Evolutionary conservation across 2,888 invertebrate genomes (phyloP).

Genomic region (Sussaba pulchella): DNA sequence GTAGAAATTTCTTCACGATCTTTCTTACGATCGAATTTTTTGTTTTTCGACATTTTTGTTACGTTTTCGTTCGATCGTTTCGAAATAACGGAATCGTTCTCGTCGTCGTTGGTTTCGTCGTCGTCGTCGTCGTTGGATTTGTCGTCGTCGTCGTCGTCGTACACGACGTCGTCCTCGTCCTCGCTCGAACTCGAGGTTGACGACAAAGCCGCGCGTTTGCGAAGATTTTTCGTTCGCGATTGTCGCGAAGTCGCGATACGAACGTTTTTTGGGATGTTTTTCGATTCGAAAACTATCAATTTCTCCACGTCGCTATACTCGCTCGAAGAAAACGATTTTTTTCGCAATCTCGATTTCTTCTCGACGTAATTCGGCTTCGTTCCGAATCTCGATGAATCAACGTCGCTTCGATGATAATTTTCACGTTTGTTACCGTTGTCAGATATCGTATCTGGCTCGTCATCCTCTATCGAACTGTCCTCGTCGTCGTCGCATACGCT

Average conservation of each 20-base stretch:
- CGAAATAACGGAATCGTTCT: background rate
- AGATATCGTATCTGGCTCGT: background rate
- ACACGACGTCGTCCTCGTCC: background rate
- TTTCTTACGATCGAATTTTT: too few species aligned
- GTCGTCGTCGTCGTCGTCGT: background rate
- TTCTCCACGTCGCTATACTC: constrained; percentile 36
- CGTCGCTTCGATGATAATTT: background rate
- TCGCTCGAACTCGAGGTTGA: background rate
- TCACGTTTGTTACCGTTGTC: background rate
- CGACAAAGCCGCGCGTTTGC: background rate
- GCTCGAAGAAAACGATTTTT: background rate
- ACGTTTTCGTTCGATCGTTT: too few species aligned
- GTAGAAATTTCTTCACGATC: background rate
- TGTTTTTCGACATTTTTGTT: too few species aligned
- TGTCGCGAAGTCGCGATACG: background rate
- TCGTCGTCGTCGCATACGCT: constrained; percentile 68
- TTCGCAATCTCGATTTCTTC: background rate
- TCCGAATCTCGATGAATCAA: background rate
- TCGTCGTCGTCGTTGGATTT: background rate
- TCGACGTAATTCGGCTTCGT: background rate
- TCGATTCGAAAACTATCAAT: background rate
- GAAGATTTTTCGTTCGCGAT: background rate
- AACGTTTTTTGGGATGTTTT: background rate
- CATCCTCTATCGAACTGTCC: constrained; percentile 35
- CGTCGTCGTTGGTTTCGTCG: background rate